Percentiles rank a stretch among this genome's conserved stretches.
Evolutionary conservation across 2,797 vertebrate genomes (phyloP).

Genomic region (Clarias pachynema): DNA sequence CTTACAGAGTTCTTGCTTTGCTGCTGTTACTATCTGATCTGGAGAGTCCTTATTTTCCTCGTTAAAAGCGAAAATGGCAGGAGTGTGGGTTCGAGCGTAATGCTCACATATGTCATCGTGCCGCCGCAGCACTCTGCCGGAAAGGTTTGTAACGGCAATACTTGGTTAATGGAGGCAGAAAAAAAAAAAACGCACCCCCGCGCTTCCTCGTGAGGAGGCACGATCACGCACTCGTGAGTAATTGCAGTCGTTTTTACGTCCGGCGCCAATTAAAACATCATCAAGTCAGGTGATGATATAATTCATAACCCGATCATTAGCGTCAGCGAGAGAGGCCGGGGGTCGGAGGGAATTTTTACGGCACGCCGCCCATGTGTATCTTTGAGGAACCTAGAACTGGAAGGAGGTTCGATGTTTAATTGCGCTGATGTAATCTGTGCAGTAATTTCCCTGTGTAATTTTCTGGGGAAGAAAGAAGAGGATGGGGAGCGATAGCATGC

Average conservation of each 20-base stretch:
- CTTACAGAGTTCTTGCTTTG: neutral
- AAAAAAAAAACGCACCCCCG: neutral
- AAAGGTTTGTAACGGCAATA: neutral
- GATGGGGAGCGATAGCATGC: neutral
- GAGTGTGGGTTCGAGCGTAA: constrained; percentile 20
- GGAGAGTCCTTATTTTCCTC: neutral
- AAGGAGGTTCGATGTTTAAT: neutral
- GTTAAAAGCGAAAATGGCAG: constrained; percentile 22
- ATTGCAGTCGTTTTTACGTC: neutral
- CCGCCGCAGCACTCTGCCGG: constrained; percentile 5
- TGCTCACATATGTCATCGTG: neutral
- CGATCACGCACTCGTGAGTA: neutral
- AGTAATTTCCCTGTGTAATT: neutral
- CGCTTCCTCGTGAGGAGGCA: neutral
- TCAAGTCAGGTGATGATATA: constrained; percentile 15
- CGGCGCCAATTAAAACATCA: neutral
- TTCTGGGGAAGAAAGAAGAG: neutral
- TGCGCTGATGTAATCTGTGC: neutral
- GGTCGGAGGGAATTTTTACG: neutral
- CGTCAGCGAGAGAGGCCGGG: neutral
- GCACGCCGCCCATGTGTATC: neutral
- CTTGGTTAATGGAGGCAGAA: neutral
- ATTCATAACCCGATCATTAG: constrained; percentile 10
- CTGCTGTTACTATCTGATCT: constrained; percentile 38
- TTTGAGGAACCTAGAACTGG: neutral